Base-by-base conservation (phyloP, 2,113 vertebrate genomes). In the Ophthalmolycus amberensis region DNA sequence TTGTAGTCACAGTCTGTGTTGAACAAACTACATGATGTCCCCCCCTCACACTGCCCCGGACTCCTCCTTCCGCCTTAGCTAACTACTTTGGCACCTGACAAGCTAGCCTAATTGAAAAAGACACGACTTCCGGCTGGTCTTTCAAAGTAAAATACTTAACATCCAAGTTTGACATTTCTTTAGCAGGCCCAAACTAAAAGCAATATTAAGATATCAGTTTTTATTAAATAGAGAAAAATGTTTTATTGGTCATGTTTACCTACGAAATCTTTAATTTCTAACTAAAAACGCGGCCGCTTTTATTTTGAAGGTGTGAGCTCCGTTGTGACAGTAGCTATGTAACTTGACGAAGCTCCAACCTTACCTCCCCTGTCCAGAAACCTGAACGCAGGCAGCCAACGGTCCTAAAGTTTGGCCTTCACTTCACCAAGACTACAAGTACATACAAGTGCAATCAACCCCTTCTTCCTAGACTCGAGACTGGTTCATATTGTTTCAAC, bases 11-110 rank as follows among this genome's bases (percentile, higher is more conserved):
- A 37, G 69, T 63, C 25, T 48, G 64, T 5, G 44, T 44, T 70
- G 16, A 83, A 68, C 62, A 64, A 38, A 89, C 83, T 91, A 85
- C 88, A 90, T 91, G 72, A 71, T 87, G 80, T 38, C 44, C 20
- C 64, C 64, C 46, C 58, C 29, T 34, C 58, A 60, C 22, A 73
- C 71, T 50, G 64, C 6, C 70, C 12, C 10, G 32, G 64, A 78
- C 75, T 83, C 66, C 70, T 78, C 85, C 62, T 48, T 83, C 84
- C 63, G 64, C 74, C 78, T 69, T 52, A 3, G 32, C 64, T n/a
- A 73, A 79, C 68, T 44, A 59, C 72, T 85, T 64, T 14, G 18
- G 77, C n/a, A 58, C 37, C 56, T 16, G 58, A 72, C 48, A 87
- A 90, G 70, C 5, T 82, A 42, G 34, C 2, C 1, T 0, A 0